Conservation (phyloP, 2,113 vertebrate species). For the Ameiurus melas region DNA sequence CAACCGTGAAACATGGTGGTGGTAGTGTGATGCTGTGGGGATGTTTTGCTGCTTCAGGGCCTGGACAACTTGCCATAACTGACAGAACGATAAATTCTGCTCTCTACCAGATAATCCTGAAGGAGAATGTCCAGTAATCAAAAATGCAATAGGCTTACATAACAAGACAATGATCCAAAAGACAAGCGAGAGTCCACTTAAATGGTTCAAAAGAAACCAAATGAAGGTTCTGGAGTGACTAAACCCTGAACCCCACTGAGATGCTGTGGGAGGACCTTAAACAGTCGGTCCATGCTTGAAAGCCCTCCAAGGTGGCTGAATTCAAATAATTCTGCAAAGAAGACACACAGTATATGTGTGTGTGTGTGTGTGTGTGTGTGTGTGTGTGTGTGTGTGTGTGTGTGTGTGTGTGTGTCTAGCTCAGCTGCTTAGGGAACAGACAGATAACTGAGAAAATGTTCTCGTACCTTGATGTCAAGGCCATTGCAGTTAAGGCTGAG, state of each 20-base stretch:
- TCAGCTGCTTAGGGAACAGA: neutral
- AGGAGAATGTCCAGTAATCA: neutral
- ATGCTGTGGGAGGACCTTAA: too few relatives aligned
- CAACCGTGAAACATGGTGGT: neutral
- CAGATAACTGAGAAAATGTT: neutral
- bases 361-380: neutral
- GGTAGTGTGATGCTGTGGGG: neutral
- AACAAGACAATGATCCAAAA: neutral
- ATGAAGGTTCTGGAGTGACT: neutral
- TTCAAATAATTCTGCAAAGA: neutral
- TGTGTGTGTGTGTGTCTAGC: neutral
- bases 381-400: neutral
- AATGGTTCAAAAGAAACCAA: neutral
- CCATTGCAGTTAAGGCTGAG: slow-evolving; percentile 91
- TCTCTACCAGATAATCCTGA: neutral
- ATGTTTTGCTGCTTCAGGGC: neutral
- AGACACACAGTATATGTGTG: neutral
- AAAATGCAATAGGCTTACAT: neutral
- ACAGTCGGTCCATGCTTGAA: neutral
- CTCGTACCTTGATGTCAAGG: slow-evolving; percentile 80
- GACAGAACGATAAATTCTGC: neutral
- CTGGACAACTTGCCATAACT: neutral
- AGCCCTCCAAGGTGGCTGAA: neutral
- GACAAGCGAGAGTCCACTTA: neutral
- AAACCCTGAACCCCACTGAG: neutral